phyloP scores from a whole-genome alignment of 2,113 vertebrate genomes.

The Corydoras sp. region DNA sequence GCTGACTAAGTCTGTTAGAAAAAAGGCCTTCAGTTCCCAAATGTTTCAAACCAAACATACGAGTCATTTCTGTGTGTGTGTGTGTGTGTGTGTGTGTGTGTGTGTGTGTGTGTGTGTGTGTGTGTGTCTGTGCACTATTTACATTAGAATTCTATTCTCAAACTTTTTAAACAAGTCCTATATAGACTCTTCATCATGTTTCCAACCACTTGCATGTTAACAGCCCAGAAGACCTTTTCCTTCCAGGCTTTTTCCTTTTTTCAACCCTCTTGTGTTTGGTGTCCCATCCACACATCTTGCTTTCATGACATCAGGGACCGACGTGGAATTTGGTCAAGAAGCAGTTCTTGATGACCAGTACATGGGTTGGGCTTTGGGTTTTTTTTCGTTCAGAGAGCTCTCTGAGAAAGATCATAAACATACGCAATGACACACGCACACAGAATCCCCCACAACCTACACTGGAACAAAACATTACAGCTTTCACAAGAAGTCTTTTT shows the following conservation, averaged over 20 bases:
- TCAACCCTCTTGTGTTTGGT: constrained; percentile 28
- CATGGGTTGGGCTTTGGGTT: constrained; percentile 46
- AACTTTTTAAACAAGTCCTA: constrained; percentile 47
- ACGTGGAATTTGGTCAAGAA: constrained; percentile 43
- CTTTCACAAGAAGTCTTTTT: constrained; percentile 7
- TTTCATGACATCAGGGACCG: constrained; percentile 48
- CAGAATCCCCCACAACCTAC: not conserved
- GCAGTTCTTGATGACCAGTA: constrained; percentile 33
- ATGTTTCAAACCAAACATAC: too few species aligned
- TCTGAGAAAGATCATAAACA: constrained; percentile 25
- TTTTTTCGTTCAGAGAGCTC: constrained; percentile 2
- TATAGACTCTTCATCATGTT: constrained; percentile 45
- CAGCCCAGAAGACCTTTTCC: constrained; percentile 45
- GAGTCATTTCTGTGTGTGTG: too few species aligned
- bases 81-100: too few species aligned
- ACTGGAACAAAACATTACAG: not conserved
- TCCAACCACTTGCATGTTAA: constrained; percentile 47
- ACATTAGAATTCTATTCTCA: constrained; percentile 25
- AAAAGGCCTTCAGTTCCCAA: too few species aligned
- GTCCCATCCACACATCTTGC: constrained; percentile 25
- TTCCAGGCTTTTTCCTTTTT: constrained; percentile 28
- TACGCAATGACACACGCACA: constrained; percentile 1
- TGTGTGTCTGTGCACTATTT: not conserved
- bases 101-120: too few species aligned
- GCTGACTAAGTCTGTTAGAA: too few species aligned